Evolutionary conservation across 2,113 vertebrate species (phyloP).

Genomic region (Passer montanus): DNA sequence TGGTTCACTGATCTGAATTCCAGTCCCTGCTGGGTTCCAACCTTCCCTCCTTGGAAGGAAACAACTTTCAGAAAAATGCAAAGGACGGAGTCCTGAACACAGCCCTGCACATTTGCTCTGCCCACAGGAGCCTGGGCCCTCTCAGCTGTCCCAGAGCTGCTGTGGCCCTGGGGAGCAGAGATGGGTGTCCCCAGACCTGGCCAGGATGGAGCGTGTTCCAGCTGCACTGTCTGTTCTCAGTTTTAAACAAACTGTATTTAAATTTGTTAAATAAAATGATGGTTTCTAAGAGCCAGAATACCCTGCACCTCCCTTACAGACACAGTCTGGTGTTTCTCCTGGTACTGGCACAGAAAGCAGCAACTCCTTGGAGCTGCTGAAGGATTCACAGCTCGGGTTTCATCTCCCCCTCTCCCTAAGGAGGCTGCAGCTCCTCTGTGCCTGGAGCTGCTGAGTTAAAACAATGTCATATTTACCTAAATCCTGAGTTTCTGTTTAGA

Average conservation of each 20-base stretch:
- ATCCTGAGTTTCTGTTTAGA: not conserved
- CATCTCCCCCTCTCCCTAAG: not conserved
- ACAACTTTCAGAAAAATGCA: not conserved
- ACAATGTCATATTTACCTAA: not conserved
- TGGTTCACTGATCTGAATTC: conserved; percentile 46
- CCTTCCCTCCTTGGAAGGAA: conserved; percentile 32
- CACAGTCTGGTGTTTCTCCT: not conserved
- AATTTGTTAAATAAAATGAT: conserved; percentile 75
- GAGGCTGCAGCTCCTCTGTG: conserved; percentile 14
- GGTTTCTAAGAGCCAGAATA: conserved; percentile 74
- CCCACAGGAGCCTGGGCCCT: not conserved
- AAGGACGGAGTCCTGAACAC: not conserved
- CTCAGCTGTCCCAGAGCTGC: not conserved
- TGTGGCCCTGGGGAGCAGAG: not conserved
- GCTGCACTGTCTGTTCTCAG: conserved; percentile 59
- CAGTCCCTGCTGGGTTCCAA: conserved; percentile 36
- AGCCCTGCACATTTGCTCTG: not conserved
- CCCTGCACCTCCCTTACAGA: conserved; percentile 5
- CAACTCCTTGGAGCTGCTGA: not conserved
- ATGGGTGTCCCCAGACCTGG: not conserved
- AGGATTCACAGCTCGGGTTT: not conserved
- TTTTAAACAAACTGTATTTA: conserved; percentile 78
- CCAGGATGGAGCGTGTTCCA: conserved; percentile 4
- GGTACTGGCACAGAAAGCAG: not conserved
- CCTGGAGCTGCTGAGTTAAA: not conserved